Conservation (phyloP, 2,113 vertebrate genomes). For the Coracopsis vasa region DNA sequence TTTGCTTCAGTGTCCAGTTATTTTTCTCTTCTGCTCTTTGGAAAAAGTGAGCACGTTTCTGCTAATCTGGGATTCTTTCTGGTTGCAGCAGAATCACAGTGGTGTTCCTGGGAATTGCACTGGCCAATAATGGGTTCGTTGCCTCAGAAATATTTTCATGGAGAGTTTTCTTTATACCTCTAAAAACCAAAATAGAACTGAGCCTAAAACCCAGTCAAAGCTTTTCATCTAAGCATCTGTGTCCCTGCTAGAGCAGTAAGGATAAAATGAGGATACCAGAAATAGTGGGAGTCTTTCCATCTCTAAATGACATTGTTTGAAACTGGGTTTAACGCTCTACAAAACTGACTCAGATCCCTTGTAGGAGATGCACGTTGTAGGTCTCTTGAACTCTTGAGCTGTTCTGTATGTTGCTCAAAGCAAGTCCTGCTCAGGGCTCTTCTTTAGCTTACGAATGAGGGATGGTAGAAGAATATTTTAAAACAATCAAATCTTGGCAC, state of each 20-base stretch:
- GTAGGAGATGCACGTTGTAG: too few relatives aligned
- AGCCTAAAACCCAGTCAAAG: not conserved
- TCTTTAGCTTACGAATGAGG: not conserved
- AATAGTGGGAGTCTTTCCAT: not conserved
- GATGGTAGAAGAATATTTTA: not conserved
- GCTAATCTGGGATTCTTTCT: conserved; percentile 1
- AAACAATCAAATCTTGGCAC: not conserved
- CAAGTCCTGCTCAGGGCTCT: not conserved
- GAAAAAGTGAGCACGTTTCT: not conserved
- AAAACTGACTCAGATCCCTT: not conserved
- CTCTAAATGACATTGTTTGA: not conserved
- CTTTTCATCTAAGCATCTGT: not conserved
- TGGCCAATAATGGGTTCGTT: not conserved
- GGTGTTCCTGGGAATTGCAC: not conserved
- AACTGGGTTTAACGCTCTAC: not conserved
- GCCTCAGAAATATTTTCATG: not conserved
- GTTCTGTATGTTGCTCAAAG: not conserved
- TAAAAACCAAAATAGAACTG: not conserved
- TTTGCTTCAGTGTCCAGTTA: not conserved
- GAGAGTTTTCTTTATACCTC: not conserved
- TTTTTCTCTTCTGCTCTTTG: not conserved
- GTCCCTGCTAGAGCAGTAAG: not conserved
- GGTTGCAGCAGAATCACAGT: not conserved
- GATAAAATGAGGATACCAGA: not conserved
- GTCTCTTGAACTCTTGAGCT: not conserved